A percentile compares a stretch with the other conserved stretches of the same genome.
Evolutionary conservation across 2,888 invertebrate species (phyloP).

Genomic region (Pachliopta kotzebuea): DNA sequence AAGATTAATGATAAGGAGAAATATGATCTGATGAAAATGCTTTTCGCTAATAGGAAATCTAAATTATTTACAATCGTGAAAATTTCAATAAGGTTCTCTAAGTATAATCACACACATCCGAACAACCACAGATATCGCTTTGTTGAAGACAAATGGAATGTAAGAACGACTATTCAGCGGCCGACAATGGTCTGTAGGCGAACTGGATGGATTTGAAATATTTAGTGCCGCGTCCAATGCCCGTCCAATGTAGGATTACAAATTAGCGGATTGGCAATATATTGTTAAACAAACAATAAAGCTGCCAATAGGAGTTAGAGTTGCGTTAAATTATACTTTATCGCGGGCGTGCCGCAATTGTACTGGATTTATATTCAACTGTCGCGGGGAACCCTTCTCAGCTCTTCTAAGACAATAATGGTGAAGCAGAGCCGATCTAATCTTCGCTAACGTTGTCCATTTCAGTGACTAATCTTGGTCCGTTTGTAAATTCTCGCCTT

Average conservation of each 20-base stretch:
- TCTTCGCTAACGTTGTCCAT: conserved; percentile 15
- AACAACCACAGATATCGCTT: conserved; percentile 20
- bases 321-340: conserved; percentile 23
- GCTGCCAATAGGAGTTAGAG: conserved; percentile 25
- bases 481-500: not conserved
- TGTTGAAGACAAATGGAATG: conserved; percentile 37
- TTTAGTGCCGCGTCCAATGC: conserved; percentile 33
- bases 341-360: conserved; percentile 20
- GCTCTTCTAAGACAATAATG: conserved; percentile 7
- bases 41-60: too few relatives aligned
- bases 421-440: conserved; percentile 18
- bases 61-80: not conserved
- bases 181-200: conserved; percentile 65
- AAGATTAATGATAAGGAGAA: too few relatives aligned
- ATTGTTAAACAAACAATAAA: conserved; percentile 33
- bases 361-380: conserved; percentile 18
- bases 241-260: conserved; percentile 25
- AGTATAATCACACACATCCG: conserved; percentile 13
- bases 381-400: conserved; percentile 4
- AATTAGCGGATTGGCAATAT: conserved; percentile 33
- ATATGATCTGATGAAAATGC: too few relatives aligned
- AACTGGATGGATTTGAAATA: conserved; percentile 48
- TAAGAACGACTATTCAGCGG: conserved; percentile 30
- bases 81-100: conserved; percentile 4
- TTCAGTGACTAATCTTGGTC: conserved; percentile 12